These are phyloP conservation scores for Chrysotoxum bicinctum DNA, from an alignment of 2,888 invertebrate species.

Conservation along the genomic window DNA sequence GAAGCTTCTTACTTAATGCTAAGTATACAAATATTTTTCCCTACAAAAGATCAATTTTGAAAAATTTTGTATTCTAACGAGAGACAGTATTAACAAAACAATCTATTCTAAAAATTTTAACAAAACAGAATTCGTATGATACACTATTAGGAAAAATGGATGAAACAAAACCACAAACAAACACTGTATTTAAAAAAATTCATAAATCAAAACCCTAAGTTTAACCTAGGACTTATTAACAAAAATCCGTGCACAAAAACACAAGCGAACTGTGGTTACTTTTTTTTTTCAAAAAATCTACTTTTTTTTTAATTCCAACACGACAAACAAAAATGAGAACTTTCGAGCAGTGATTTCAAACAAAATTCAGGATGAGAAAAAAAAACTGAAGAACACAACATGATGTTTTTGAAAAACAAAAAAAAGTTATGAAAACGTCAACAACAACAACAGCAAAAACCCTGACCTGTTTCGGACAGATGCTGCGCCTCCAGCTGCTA, in stretches of 20 bases:
- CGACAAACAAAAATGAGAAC: not conserved
- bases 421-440: constrained; percentile 26
- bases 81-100: too few species aligned
- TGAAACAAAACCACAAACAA: not conserved
- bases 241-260: constrained; percentile 12
- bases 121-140: not conserved
- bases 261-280: not conserved
- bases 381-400: not conserved
- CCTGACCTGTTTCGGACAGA: constrained; percentile 69
- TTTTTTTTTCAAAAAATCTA: not conserved
- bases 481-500: constrained; percentile 56
- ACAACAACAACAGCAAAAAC: constrained; percentile 60
- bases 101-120: not conserved
- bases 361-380: not conserved
- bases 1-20: too few species aligned
- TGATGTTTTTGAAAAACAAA: not conserved
- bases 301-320: not conserved
- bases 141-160: not conserved
- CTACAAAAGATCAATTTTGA: too few species aligned
- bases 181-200: not conserved
- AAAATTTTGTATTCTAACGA: too few species aligned
- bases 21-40: too few species aligned
- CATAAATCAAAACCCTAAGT: not conserved
- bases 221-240: not conserved
- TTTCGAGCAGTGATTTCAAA: constrained; percentile 10